phyloP scores from a whole-genome alignment of 2,888 invertebrate species.

The Agrochola lychnidis region DNA sequence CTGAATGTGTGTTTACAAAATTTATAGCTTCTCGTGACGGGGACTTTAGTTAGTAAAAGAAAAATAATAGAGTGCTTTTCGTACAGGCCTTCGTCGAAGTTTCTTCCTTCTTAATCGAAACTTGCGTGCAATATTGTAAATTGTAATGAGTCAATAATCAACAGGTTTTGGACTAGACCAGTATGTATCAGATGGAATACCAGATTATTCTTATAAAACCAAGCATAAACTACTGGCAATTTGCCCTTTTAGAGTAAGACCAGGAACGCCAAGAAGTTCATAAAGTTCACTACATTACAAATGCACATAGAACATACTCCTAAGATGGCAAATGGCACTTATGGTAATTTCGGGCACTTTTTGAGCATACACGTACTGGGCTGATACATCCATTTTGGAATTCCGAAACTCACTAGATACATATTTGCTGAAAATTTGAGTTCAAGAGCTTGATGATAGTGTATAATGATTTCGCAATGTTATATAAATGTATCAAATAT shows the following conservation, averaged over 20 bases:
- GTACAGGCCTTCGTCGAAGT: neutral
- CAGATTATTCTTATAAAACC: slow-evolving; percentile 29
- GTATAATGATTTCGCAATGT: slow-evolving; percentile 63
- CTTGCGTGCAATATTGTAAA: neutral
- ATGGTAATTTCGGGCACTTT: neutral
- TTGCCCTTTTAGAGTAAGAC: slow-evolving; percentile 37
- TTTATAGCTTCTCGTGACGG: no score
- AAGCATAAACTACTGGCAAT: slow-evolving; percentile 10
- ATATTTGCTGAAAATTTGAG: slow-evolving; percentile 38
- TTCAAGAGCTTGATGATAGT: slow-evolving; percentile 54
- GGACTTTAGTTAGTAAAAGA: neutral
- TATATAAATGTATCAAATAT: slow-evolving; percentile 72
- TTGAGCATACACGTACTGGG: neutral
- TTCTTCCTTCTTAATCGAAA: slow-evolving; percentile 16
- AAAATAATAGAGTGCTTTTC: neutral
- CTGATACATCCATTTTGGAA: neutral
- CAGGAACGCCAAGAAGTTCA: slow-evolving; percentile 7
- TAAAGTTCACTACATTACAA: slow-evolving; percentile 20
- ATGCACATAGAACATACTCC: neutral
- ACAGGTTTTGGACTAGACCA: slow-evolving; percentile 29
- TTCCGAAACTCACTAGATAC: neutral
- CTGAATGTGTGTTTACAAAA: no score
- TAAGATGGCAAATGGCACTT: neutral
- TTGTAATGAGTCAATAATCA: slow-evolving; percentile 35
- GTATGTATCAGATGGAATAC: slow-evolving; percentile 11